Evolutionary conservation across 2,888 invertebrate species (phyloP).

Genomic region (Drosophila eohydei): DNA sequence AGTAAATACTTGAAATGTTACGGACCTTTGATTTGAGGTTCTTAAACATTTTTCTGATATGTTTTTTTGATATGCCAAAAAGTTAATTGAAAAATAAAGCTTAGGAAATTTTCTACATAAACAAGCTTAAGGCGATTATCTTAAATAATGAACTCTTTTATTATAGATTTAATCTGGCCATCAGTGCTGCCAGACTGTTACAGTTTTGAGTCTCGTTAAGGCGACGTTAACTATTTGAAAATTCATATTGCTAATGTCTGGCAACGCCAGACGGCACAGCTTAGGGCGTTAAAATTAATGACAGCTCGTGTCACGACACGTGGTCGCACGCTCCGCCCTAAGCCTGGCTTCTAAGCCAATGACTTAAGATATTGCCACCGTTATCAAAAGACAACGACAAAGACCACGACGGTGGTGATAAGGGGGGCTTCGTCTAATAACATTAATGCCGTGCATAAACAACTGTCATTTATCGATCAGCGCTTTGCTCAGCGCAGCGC

Average conservation of each 20-base stretch:
- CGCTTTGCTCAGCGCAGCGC: slow-evolving; percentile 16
- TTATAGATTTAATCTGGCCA: neutral
- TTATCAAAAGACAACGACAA: slow-evolving; percentile 24
- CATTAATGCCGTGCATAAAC: slow-evolving; percentile 7
- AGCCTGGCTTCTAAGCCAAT: slow-evolving; percentile 10
- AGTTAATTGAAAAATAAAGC: slow-evolving; percentile 11
- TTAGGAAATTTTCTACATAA: neutral
- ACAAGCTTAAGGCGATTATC: neutral
- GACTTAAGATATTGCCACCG: slow-evolving; percentile 22
- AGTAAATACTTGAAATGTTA: slow-evolving; percentile 35
- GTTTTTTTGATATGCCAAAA: slow-evolving; percentile 2
- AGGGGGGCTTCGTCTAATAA: slow-evolving; percentile 7
- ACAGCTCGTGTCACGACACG: slow-evolving; percentile 16
- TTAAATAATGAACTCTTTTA: neutral
- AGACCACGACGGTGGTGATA: slow-evolving; percentile 13
- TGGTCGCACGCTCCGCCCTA: slow-evolving; percentile 1
- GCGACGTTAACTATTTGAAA: neutral
- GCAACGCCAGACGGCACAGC: neutral
- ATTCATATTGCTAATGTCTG: neutral
- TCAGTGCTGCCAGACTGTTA: neutral
- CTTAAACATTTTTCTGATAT: slow-evolving; percentile 10
- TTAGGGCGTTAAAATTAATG: neutral
- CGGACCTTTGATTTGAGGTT: slow-evolving; percentile 7
- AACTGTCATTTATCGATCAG: slow-evolving; percentile 49
- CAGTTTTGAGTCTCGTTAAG: neutral